Base-by-base conservation (phyloP, 2,888 invertebrate genomes). In the Nephrotoma flavescens region DNA sequence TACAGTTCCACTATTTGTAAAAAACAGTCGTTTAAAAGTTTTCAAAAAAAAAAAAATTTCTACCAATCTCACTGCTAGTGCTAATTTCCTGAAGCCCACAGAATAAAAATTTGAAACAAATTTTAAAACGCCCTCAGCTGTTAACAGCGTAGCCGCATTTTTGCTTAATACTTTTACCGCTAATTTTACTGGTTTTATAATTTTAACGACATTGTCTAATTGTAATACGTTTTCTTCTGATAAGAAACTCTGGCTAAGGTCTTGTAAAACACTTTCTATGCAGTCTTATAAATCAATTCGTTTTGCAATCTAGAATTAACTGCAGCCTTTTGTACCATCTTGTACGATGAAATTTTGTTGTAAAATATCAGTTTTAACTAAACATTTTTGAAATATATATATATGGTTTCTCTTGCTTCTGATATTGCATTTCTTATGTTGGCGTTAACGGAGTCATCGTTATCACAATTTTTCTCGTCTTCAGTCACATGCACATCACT, bases 51-150 rank as follows among this genome's bases (percentile, higher is more conserved):
- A 57, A 57, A 4, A 57, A 57, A 4, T 15, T 57, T 57, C 57
- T 57, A 11, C 12, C 12, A 57, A 57, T 57, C 12, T 57, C 57
- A 57, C 12, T 4, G 2, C 19, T 1, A 19, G 19, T 19, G 19
- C 42, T 85, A 44, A 85, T 85, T 85, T 85, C 44, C 3, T 85
- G 42, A 11, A 85, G 41, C 44, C 42, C 42, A n/a, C n/a, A 9
- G 85, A 85, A 85, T 85, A 85, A 42, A 85, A 85, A 85, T 85
- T 85, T 85, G 19, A 19, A 19, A 19, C 19, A 19, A 85, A 85
- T 44, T 85, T 85, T 85, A 1, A 19, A 19, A 19, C 19, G 1
- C 85, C 42, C 44, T 85, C 85, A 42, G 85, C 85, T 85, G 85
- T 85, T 85, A 42, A 85, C 6, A 85, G 15, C 44, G 42, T 42